Evolutionary conservation across 2,888 invertebrate species (phyloP).

Genomic region (Standfussiana lucernea): DNA sequence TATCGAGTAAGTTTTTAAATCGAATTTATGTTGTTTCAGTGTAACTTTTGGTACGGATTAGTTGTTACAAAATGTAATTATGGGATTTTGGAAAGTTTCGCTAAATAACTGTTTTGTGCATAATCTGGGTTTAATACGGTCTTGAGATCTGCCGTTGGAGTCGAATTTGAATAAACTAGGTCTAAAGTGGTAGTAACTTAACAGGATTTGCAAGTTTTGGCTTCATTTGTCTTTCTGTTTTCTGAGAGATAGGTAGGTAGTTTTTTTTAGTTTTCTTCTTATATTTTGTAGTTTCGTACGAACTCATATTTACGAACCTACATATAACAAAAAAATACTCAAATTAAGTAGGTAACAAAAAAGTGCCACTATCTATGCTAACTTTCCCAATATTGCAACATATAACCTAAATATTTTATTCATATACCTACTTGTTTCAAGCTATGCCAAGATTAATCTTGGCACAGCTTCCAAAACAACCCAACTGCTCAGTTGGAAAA

Average conservation of each 20-base stretch:
- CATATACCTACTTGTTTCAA: conserved; percentile 23
- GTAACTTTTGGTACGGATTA: conserved; percentile 81
- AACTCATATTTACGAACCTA: too few species aligned
- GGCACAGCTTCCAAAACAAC: conserved; percentile 52
- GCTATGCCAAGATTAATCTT: conserved; percentile 54
- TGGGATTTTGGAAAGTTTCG: conserved; percentile 75
- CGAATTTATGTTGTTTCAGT: conserved; percentile 80
- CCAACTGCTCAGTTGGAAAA: conserved; percentile 23
- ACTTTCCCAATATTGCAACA: conserved; percentile 6
- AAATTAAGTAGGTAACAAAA: neutral
- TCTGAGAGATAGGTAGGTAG: neutral
- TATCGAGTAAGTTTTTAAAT: conserved; percentile 88
- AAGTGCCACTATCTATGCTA: neutral
- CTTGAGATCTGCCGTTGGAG: conserved; percentile 56
- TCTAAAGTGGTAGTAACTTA: conserved; percentile 18
- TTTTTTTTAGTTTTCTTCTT: neutral
- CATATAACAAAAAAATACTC: too few species aligned
- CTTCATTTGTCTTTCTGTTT: neutral
- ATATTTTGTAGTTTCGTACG: conserved; percentile 3
- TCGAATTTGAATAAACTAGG: conserved; percentile 42
- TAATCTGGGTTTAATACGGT: conserved; percentile 70
- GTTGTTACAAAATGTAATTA: conserved; percentile 78
- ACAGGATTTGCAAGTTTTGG: conserved; percentile 9
- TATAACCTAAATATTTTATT: conserved; percentile 43
- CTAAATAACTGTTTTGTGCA: conserved; percentile 65